These are phyloP conservation scores for Toxotes lorentzi DNA, from an alignment of 2,797 vertebrate species.

Conservation along the genomic window DNA sequence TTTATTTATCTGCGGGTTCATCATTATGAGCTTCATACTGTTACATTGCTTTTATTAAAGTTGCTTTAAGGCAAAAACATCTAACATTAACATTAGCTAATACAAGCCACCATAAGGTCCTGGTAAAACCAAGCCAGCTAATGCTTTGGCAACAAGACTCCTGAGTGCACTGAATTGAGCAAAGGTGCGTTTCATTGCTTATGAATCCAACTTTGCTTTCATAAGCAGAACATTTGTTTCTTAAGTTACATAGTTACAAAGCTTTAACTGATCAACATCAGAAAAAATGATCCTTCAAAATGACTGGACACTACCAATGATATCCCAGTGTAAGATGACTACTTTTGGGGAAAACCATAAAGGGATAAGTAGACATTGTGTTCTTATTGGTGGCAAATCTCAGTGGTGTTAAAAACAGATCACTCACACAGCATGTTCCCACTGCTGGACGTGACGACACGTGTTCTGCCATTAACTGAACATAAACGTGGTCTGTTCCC, in stretches of 20 bases:
- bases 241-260: neutral
- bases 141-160: neutral
- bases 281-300: neutral
- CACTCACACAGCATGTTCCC: constrained; percentile 80
- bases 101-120: neutral
- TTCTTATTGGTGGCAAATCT: constrained; percentile 65
- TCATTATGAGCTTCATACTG: no score
- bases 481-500: constrained; percentile 75
- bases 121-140: neutral
- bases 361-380: constrained; percentile 61
- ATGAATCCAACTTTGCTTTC: neutral
- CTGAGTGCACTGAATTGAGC: neutral
- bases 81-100: neutral
- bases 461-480: constrained; percentile 80
- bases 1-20: no score
- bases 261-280: neutral
- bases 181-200: neutral
- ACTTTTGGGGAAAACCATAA: constrained; percentile 33
- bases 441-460: constrained; percentile 76
- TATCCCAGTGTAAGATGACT: constrained; percentile 27
- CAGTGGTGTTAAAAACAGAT: constrained; percentile 75
- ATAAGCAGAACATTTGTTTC: neutral
- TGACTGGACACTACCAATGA: neutral
- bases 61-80: no score
- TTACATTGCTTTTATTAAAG: no score